Evolutionary conservation across 2,797 vertebrate species (phyloP).

Genomic region (Meda fulgida): DNA sequence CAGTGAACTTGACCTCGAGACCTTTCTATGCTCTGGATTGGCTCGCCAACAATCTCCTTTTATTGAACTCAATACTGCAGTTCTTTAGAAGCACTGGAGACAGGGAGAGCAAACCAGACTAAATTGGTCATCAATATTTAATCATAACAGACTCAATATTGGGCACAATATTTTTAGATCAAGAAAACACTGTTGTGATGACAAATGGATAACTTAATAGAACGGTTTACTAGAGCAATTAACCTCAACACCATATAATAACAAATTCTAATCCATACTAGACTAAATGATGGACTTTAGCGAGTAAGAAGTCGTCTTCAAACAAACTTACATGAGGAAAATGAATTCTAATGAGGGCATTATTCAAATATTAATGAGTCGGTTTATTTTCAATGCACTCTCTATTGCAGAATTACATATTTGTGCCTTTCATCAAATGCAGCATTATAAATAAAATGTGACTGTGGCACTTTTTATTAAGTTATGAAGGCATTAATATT

Average conservation of each 20-base stretch:
- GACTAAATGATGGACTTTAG: not conserved
- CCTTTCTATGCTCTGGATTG: conserved; percentile 60
- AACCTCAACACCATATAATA: conserved; percentile 15
- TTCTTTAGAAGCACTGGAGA: conserved; percentile 60
- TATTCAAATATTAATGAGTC: conserved; percentile 72
- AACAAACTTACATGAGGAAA: conserved; percentile 62
- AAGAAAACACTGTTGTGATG: conserved; percentile 50
- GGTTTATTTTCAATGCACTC: conserved; percentile 66
- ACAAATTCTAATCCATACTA: not conserved
- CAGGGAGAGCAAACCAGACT: conserved; percentile 58
- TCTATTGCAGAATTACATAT: conserved; percentile 66
- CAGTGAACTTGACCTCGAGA: conserved; percentile 71
- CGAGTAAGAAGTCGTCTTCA: conserved; percentile 18
- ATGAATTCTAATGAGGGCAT: conserved; percentile 62
- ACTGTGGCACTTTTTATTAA: conserved; percentile 68
- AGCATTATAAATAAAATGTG: conserved; percentile 65
- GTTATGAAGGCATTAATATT: conserved; percentile 32
- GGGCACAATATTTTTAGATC: conserved; percentile 62
- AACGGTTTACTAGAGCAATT: conserved; percentile 22
- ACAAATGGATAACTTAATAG: conserved; percentile 37
- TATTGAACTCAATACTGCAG: conserved; percentile 76
- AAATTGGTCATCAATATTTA: conserved; percentile 71
- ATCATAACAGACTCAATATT: conserved; percentile 70
- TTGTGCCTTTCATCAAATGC: conserved; percentile 60
- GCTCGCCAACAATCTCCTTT: conserved; percentile 73